These are phyloP conservation scores for Tachystola acroxantha DNA, from an alignment of 2,888 invertebrate genomes.

Conservation along the genomic window DNA sequence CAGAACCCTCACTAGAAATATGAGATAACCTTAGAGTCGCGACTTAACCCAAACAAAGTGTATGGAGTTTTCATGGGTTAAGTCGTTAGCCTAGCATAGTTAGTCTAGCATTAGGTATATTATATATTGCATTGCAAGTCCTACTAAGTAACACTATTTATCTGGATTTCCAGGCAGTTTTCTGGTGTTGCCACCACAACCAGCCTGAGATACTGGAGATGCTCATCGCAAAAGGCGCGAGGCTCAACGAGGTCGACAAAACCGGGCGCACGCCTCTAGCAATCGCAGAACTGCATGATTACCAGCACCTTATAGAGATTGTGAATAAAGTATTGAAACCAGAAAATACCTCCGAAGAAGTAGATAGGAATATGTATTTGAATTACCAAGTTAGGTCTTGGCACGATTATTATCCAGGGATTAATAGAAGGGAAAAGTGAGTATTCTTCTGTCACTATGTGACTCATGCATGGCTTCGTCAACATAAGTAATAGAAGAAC, in stretches of 20 bases:
- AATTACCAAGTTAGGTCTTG: conserved; percentile 43
- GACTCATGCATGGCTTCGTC: no score
- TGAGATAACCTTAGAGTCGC: no score
- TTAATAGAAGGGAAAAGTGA: conserved; percentile 50
- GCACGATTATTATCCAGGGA: conserved; percentile 73
- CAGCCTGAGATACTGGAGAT: conserved; percentile 71
- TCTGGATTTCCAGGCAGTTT: conserved; percentile 77
- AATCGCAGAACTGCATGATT: conserved; percentile 74
- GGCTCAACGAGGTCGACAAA: conserved; percentile 67
- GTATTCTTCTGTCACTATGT: no score
- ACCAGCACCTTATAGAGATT: conserved; percentile 59
- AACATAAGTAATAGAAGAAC: no score
- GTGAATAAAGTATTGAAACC: conserved; percentile 50
- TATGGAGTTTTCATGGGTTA: no score
- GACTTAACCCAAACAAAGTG: no score
- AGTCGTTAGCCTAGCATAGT: no score
- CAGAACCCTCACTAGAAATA: no score
- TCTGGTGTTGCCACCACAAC: conserved; percentile 80
- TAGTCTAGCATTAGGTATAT: no score
- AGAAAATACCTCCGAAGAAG: conserved; percentile 26
- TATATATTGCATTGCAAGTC: no score
- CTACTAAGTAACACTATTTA: no score
- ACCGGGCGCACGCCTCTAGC: conserved; percentile 67
- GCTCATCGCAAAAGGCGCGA: conserved; percentile 73
- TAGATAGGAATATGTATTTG: conserved; percentile 22